Evolutionary conservation across 1,140 invertebrate genomes (phyloP), one percentile per base, ranked within the genome.

Genomic region (Neodiprion virginianus): DNA sequence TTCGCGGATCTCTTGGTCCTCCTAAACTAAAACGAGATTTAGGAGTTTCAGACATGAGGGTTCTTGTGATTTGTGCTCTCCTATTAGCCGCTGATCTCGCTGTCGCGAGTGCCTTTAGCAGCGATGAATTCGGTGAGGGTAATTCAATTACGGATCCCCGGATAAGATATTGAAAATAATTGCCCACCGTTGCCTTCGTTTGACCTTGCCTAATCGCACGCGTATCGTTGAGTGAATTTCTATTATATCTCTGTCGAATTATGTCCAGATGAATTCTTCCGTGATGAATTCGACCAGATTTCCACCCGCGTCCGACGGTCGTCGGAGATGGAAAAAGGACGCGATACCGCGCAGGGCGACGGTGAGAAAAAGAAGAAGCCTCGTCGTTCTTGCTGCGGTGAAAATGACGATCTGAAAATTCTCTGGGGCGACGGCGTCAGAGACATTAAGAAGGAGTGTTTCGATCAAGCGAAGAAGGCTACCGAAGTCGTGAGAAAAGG

Each of bases 381-480:
- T n/a, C 53, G 53, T 61, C 53, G 53, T 61, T 61, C 53, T 11
- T 61, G 53, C 53, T 61, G 53, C 53, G 53, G 53, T 61, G 53
- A 61, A 61, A 61, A 61, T n/a, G 53, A 61, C n/a, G 53, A 61
- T 8, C 53, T 61, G 11, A 61, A 61, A 61, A n/a, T 61, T 8
- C 11, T 11, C n/a, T 12, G 11, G 53, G 53, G 53, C 11, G 11
- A 11, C 53, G 53, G 53, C n/a, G 53, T 61, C n/a, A 61, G n/a
- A 8, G 53, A 61, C 53, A 11, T 61, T n/a, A 11, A 61, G 53
- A 61, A 61, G 53, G 53, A 61, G 53, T 61, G 53, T n/a, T 61
- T 61, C 53, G 53, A 61, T 61, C 53, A 61, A 61, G 53, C 53
- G 11, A 61, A 61, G 53, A 61, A 61, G n/a, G 53, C 53, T n/a